phyloP scores from a whole-genome alignment of 2,888 invertebrate species.

The Tetramorium bicarinatum region DNA sequence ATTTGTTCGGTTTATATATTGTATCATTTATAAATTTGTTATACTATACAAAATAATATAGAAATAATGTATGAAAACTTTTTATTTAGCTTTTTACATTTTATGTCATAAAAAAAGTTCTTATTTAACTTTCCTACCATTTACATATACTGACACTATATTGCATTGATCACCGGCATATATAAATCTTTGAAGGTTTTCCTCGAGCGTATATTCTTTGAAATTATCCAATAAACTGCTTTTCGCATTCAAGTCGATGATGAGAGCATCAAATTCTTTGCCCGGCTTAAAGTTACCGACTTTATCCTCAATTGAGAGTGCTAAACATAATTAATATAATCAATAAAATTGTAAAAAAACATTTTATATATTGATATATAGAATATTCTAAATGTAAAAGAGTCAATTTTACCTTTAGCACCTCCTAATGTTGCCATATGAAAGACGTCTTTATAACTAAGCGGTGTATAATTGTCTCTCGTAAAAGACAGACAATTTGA shows the following conservation, averaged over 20 bases:
- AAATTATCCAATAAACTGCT: conserved; percentile 88
- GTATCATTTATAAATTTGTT: background rate
- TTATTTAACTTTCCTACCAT: conserved; percentile 89
- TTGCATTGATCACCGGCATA: conserved; percentile 95
- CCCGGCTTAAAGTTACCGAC: conserved; percentile 94
- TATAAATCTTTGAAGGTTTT: conserved; percentile 92
- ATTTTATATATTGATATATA: background rate
- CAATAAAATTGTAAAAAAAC: background rate
- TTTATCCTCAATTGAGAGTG: conserved; percentile 90
- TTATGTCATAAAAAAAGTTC: background rate
- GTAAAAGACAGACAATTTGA: conserved; percentile 90
- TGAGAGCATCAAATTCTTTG: conserved; percentile 95
- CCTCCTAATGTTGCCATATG: conserved; percentile 96
- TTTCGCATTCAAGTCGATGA: conserved; percentile 90
- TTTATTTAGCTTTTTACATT: background rate
- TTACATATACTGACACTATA: conserved; percentile 92
- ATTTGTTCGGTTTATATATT: background rate
- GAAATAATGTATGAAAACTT: background rate
- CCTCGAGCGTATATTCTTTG: conserved; percentile 86
- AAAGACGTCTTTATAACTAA: conserved; percentile 92
- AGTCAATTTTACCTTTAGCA: conserved; percentile 89
- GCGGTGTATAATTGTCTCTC: conserved; percentile 87
- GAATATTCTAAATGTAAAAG: background rate
- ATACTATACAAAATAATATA: background rate
- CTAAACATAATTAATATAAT: conserved; percentile 86